phyloP scores from a whole-genome alignment of 2,888 invertebrate species.

The Chaetogeoica ovagalla region DNA sequence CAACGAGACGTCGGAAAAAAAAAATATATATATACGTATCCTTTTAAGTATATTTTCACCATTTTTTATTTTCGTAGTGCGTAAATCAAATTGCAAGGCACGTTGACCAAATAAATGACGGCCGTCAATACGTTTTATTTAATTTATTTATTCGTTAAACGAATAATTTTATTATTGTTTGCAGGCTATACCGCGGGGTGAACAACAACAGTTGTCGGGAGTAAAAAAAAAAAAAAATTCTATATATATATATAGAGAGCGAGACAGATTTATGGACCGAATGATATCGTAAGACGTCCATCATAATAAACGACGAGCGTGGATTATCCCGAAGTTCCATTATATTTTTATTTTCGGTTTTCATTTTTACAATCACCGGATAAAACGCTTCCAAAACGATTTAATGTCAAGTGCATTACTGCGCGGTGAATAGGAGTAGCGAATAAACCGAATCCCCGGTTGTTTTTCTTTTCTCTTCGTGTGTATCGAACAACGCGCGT shows the following conservation, averaged over 20 bases:
- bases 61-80: neutral
- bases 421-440: neutral
- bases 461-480: no score
- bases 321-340: no score
- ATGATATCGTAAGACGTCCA: neutral
- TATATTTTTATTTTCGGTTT: neutral
- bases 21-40: neutral
- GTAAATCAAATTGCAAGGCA: slow-evolving; percentile 18
- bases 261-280: no score
- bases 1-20: neutral
- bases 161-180: slow-evolving; percentile 26
- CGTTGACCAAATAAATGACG: slow-evolving; percentile 1
- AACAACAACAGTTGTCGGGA: slow-evolving; percentile 25
- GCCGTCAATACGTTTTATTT: slow-evolving; percentile 24
- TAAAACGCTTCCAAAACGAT: slow-evolving; percentile 19
- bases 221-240: neutral
- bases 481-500: no score
- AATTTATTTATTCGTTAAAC: neutral
- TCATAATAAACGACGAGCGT: slow-evolving; percentile 8
- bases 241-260: slow-evolving; percentile 3
- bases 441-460: no score
- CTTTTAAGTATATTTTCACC: no score
- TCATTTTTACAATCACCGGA: neutral
- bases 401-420: slow-evolving; percentile 19
- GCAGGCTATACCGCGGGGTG: neutral